Percentiles rank a stretch among this genome's conserved stretches.
phyloP scores from a whole-genome alignment of 2,888 invertebrate species.

The Augiades crinisus region DNA sequence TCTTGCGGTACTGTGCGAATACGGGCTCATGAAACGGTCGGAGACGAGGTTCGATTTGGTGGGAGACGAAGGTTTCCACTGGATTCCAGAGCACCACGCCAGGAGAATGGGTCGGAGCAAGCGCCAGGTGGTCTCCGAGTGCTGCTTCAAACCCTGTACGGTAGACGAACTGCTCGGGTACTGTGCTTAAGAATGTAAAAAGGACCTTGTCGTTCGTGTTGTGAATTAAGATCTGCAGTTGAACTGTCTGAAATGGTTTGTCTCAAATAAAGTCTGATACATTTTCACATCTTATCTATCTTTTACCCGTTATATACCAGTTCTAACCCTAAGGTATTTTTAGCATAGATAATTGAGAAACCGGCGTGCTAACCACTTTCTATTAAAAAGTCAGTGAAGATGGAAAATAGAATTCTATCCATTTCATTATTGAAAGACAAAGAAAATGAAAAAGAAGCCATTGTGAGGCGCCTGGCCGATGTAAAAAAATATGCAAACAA shows the following conservation, averaged over 20 bases:
- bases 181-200: slow-evolving; percentile 30
- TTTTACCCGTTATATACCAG: too few relatives aligned
- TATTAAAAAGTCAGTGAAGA: too few relatives aligned
- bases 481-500: too few relatives aligned
- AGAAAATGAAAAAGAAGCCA: too few relatives aligned
- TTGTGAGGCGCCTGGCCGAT: too few relatives aligned
- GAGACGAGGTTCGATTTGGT: background rate
- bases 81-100: slow-evolving; percentile 37
- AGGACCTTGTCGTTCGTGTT: background rate
- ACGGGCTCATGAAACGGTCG: slow-evolving; percentile 30
- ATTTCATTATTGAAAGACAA: too few relatives aligned
- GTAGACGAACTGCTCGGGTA: slow-evolving; percentile 40
- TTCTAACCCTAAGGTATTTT: too few relatives aligned
- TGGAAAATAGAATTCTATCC: too few relatives aligned
- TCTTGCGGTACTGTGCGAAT: slow-evolving; percentile 32
- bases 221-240: background rate
- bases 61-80: slow-evolving; percentile 30
- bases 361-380: too few relatives aligned
- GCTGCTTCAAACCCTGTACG: slow-evolving; percentile 47
- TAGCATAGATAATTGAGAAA: too few relatives aligned
- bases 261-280: background rate
- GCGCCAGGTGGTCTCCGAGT: slow-evolving; percentile 43
- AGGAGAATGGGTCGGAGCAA: slow-evolving; percentile 38
- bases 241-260: background rate
- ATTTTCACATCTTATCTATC: background rate